phyloP scores from a whole-genome alignment of 2,888 invertebrate species.

The Lissonota sp. region DNA sequence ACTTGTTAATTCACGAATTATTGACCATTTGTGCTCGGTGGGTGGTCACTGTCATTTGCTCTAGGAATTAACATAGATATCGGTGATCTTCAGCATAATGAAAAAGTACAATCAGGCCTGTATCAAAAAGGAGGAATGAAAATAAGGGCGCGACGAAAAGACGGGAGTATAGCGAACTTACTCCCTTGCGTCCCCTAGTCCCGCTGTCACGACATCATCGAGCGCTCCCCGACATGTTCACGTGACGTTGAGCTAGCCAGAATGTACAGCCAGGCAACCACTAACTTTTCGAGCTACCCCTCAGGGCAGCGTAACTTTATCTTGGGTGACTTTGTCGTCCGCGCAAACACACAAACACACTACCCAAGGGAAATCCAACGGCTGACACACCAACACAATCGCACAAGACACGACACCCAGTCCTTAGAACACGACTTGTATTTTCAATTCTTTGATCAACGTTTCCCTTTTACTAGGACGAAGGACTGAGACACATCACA shows the following conservation, averaged over 20 bases:
- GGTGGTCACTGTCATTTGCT: too few relatives aligned
- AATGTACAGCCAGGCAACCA: conserved; percentile 43
- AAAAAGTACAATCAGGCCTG: neutral
- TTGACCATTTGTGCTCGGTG: too few relatives aligned
- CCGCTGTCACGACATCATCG: conserved; percentile 77
- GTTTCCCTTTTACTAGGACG: neutral
- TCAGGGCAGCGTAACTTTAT: conserved; percentile 47
- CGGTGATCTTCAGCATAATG: too few relatives aligned
- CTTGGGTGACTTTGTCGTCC: conserved; percentile 27
- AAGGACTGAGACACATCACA: conserved; percentile 1
- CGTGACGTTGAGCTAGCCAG: conserved; percentile 61
- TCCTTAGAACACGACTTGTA: neutral
- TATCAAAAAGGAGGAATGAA: neutral
- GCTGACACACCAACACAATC: conserved; percentile 25
- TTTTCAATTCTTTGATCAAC: neutral
- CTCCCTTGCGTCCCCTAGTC: conserved; percentile 68
- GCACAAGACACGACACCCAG: conserved; percentile 22
- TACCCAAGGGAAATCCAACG: conserved; percentile 21
- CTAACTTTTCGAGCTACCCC: conserved; percentile 47
- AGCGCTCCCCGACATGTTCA: conserved; percentile 70
- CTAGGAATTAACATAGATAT: too few relatives aligned
- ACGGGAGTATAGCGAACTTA: conserved; percentile 58
- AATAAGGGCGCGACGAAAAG: conserved; percentile 8
- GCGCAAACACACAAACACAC: too few relatives aligned
- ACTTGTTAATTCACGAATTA: too few relatives aligned